phyloP scores from a whole-genome alignment of 2,888 invertebrate genomes.

The Axea sp. region DNA sequence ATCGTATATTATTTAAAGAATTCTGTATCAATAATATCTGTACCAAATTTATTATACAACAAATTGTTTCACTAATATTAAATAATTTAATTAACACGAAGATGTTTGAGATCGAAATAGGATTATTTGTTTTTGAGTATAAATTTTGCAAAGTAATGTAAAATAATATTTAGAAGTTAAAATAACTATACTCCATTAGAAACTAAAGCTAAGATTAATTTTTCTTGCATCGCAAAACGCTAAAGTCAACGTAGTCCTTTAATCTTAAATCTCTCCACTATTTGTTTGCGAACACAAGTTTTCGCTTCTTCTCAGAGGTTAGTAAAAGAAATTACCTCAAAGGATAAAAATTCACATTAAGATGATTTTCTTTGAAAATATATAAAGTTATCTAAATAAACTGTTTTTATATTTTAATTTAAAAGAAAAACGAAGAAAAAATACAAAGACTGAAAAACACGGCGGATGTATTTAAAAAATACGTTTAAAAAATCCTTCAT shows the following conservation, averaged over 20 bases:
- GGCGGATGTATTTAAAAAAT: no score
- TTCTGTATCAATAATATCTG: no score
- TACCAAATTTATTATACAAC: no score
- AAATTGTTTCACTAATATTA: no score
- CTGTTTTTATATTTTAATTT: slow-evolving; percentile 26
- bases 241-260: slow-evolving; percentile 66
- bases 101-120: no score
- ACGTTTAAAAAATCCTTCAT: no score
- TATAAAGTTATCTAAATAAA: slow-evolving; percentile 29
- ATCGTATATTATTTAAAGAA: no score
- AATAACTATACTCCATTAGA: slow-evolving; percentile 1
- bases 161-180: no score
- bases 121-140: no score
- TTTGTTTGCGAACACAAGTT: slow-evolving; percentile 59
- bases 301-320: slow-evolving; percentile 21
- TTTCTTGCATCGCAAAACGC: slow-evolving; percentile 57
- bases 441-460: no score
- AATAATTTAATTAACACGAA: no score
- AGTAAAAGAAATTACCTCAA: slow-evolving; percentile 39
- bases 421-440: slow-evolving; percentile 1
- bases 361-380: slow-evolving; percentile 37
- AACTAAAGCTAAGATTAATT: slow-evolving; percentile 9
- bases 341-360: slow-evolving; percentile 36
- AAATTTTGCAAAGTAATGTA: no score
- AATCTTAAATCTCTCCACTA: slow-evolving; percentile 65